These are phyloP conservation scores for Melinaea menophilus DNA, from an alignment of 2,888 invertebrate species.

Conservation along the genomic window DNA sequence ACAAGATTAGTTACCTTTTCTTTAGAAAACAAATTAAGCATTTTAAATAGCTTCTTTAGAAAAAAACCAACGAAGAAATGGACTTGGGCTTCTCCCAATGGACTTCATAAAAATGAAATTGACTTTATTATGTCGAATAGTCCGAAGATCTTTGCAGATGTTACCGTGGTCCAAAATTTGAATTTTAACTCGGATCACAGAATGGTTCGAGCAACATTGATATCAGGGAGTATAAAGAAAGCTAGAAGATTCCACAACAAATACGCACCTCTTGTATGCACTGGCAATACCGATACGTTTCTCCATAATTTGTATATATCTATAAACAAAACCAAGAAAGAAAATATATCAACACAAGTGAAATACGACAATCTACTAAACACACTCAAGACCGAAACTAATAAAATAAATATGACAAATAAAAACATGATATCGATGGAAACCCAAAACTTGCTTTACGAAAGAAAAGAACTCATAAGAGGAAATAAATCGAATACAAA, in stretches of 20 bases:
- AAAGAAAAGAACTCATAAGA: no score
- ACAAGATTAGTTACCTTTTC: conserved; percentile 23
- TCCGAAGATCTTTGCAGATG: conserved; percentile 25
- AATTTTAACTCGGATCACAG: conserved; percentile 32
- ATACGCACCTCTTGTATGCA: no score
- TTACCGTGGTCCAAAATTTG: conserved; percentile 21
- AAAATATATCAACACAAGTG: background rate
- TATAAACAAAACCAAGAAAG: conserved; percentile 11
- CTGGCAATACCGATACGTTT: no score
- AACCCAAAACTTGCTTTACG: no score
- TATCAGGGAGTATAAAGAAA: no score
- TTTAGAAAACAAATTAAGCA: conserved; percentile 30
- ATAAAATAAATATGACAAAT: background rate
- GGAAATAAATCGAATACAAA: no score
- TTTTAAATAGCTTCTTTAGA: conserved; percentile 16
- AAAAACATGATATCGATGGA: background rate
- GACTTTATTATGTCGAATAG: conserved; percentile 33
- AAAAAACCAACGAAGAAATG: conserved; percentile 33
- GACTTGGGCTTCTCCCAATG: conserved; percentile 35
- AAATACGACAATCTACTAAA: background rate
- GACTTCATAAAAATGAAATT: conserved; percentile 29
- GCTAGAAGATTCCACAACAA: no score
- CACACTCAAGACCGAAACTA: background rate
- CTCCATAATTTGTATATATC: background rate
- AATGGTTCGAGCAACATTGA: conserved; percentile 27